These are phyloP conservation scores for Cepaea nemoralis DNA, from an alignment of 1,140 invertebrate genomes.

Conservation along the genomic window DNA sequence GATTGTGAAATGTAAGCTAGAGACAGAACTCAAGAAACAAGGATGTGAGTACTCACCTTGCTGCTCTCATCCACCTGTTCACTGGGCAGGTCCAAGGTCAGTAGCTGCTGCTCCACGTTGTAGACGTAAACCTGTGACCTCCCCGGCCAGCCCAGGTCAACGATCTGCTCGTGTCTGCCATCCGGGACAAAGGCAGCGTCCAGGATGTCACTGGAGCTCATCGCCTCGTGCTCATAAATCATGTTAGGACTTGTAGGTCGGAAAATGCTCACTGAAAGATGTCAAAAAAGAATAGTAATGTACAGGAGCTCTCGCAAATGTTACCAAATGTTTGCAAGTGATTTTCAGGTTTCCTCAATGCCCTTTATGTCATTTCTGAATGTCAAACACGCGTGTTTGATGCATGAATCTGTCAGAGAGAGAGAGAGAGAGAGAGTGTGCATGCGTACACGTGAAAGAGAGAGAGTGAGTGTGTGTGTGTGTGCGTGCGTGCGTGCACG, in stretches of 20 bases:
- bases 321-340: not conserved
- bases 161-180: not conserved
- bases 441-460: too few relatives aligned
- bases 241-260: slow-evolving; percentile 5
- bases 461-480: too few relatives aligned
- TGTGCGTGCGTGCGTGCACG: too few relatives aligned
- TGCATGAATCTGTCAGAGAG: too few relatives aligned
- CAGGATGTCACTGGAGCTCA: slow-evolving; percentile 8
- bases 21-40: too few relatives aligned
- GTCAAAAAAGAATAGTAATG: too few relatives aligned
- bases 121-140: slow-evolving; percentile 31
- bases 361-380: not conserved
- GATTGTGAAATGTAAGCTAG: too few relatives aligned
- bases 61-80: not conserved
- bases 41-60: not conserved
- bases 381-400: too few relatives aligned
- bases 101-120: slow-evolving; percentile 23
- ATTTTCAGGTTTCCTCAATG: not conserved
- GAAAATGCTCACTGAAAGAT: slow-evolving; percentile 31
- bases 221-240: slow-evolving; percentile 6
- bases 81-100: slow-evolving; percentile 13
- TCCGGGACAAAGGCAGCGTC: slow-evolving; percentile 34
- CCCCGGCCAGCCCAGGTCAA: slow-evolving; percentile 32
- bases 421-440: too few relatives aligned
- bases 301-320: not conserved